These are phyloP conservation scores for Achlya flavicornis DNA, from an alignment of 2,888 invertebrate genomes.

Conservation along the genomic window DNA sequence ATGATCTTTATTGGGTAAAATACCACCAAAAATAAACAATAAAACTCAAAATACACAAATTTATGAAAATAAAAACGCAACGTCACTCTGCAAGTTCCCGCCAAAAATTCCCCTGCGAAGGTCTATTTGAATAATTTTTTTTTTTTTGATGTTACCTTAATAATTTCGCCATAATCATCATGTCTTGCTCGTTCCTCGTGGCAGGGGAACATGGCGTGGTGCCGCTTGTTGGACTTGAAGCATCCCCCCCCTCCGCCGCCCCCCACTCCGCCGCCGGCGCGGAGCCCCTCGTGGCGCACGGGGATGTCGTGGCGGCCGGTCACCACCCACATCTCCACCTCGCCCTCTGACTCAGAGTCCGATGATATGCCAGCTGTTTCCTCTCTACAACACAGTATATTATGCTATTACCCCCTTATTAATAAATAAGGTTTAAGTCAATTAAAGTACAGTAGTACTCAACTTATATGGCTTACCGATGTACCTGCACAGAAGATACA, in stretches of 20 bases:
- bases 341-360: constrained; percentile 90
- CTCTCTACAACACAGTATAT: constrained; percentile 74
- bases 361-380: constrained; percentile 89
- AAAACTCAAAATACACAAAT: too few relatives aligned
- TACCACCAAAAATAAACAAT: too few relatives aligned
- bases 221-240: constrained; percentile 90
- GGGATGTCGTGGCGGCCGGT: constrained; percentile 95
- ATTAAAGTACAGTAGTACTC: too few relatives aligned
- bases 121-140: too few relatives aligned
- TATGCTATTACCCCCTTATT: too few relatives aligned
- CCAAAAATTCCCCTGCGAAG: too few relatives aligned
- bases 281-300: constrained; percentile 87
- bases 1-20: too few relatives aligned
- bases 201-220: constrained; percentile 98
- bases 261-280: constrained; percentile 25
- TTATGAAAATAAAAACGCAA: too few relatives aligned
- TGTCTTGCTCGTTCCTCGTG: constrained; percentile 95
- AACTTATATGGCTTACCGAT: too few relatives aligned
- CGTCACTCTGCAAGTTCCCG: too few relatives aligned
- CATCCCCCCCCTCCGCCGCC: constrained; percentile 43
- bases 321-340: constrained; percentile 92
- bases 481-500: too few relatives aligned
- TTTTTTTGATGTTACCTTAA: constrained; percentile 78
- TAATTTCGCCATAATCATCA: constrained; percentile 98
- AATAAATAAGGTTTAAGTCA: too few relatives aligned